Conservation (phyloP, 2,797 vertebrate genomes). For the Ispidina lecontei region DNA sequence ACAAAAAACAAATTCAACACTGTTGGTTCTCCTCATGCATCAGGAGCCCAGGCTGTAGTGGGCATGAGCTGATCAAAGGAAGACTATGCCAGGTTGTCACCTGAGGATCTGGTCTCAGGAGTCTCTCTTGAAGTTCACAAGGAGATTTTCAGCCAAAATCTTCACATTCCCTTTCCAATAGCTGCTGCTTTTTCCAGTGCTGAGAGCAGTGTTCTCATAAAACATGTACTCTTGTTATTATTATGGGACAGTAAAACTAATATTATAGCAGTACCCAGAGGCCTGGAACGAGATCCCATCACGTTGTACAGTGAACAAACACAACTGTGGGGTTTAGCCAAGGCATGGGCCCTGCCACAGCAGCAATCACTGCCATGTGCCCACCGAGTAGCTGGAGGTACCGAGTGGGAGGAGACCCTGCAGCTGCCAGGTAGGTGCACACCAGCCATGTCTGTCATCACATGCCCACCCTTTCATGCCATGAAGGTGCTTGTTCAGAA, state of each 20-base stretch:
- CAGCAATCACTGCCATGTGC: not conserved
- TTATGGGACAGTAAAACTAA: not conserved
- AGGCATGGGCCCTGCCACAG: fast-evolving
- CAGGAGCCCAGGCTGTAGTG: not conserved
- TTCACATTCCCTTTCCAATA: not conserved
- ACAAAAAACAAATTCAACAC: not conserved
- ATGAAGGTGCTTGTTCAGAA: not conserved
- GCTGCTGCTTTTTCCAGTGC: not conserved
- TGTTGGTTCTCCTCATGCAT: not conserved
- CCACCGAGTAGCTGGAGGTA: not conserved
- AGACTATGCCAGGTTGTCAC: not conserved
- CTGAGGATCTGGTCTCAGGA: not conserved
- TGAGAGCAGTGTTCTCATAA: conserved; percentile 1
- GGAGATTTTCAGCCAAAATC: not conserved
- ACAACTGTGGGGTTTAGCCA: not conserved
- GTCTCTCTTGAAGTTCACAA: not conserved
- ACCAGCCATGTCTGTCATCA: not conserved
- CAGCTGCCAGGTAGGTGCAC: not conserved
- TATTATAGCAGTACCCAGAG: not conserved
- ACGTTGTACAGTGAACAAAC: not conserved
- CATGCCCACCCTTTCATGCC: not conserved
- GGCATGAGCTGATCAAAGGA: fast-evolving
- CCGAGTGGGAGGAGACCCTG: fast-evolving
- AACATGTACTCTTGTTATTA: not conserved
- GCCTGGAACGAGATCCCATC: not conserved